Percentiles rank a stretch among this genome's conserved stretches.
Evolutionary conservation across 2,888 invertebrate species (phyloP).

Genomic region (Oeneis ivallda): DNA sequence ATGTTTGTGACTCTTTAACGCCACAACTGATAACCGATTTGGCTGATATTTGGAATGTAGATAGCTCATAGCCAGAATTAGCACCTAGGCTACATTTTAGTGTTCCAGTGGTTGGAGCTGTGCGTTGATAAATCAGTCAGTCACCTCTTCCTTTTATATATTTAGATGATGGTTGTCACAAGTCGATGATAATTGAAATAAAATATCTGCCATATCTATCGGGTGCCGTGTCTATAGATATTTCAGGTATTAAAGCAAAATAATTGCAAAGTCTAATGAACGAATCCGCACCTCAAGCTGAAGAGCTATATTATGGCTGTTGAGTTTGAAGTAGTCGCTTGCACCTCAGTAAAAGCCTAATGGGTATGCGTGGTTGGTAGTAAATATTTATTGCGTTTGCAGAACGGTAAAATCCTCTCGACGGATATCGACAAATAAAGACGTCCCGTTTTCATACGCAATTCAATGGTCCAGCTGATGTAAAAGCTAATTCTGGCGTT

Average conservation of each 20-base stretch:
- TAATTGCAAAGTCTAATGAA: constrained; percentile 9
- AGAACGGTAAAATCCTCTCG: constrained; percentile 35
- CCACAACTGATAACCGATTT: no score
- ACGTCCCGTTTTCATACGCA: constrained; percentile 29
- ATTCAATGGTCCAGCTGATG: constrained; percentile 24
- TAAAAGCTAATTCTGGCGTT: constrained; percentile 21
- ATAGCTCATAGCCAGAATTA: no score
- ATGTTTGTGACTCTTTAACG: no score
- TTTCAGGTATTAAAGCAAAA: not conserved
- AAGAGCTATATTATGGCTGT: constrained; percentile 5
- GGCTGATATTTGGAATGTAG: no score
- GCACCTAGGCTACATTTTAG: no score
- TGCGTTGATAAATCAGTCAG: no score
- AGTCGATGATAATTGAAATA: no score
- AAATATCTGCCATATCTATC: no score
- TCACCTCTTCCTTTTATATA: no score
- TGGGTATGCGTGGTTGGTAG: constrained; percentile 29
- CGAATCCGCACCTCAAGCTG: not conserved
- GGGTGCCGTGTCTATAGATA: no score
- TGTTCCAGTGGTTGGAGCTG: no score
- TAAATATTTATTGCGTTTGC: constrained; percentile 34
- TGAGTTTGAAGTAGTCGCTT: constrained; percentile 18
- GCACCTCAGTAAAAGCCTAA: constrained; percentile 20
- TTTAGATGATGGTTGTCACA: no score
- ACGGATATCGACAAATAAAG: constrained; percentile 35